These are phyloP conservation scores for Aphodius sticticus DNA, from an alignment of 2,888 invertebrate genomes.

Conservation along the genomic window DNA sequence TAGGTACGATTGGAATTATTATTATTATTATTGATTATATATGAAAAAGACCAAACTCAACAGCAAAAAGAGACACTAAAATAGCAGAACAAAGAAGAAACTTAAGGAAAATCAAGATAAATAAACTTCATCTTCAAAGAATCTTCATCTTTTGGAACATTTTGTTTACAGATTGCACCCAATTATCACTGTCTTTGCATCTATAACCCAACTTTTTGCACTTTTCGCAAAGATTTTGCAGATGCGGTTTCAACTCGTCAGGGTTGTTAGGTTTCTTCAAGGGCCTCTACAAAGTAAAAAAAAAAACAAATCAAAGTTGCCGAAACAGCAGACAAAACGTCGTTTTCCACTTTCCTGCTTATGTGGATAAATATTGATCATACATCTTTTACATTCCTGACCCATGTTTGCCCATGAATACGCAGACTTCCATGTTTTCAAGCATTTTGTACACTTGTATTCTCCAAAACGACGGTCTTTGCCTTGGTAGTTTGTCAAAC, in stretches of 20 bases:
- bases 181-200: constrained; percentile 77
- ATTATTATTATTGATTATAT: no score
- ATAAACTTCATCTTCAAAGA: no score
- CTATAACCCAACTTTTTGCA: constrained; percentile 86
- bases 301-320: background rate
- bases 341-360: constrained; percentile 73
- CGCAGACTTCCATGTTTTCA: no score
- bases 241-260: constrained; percentile 89
- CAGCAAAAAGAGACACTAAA: background rate
- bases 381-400: no score
- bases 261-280: constrained; percentile 87
- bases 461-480: no score
- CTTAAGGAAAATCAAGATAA: background rate
- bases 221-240: constrained; percentile 87
- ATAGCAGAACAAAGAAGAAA: background rate
- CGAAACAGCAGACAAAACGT: background rate
- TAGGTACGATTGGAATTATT: no score
- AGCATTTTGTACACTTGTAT: no score
- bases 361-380: constrained; percentile 66
- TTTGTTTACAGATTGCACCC: constrained; percentile 11
- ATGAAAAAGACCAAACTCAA: background rate
- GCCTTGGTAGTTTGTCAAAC: no score
- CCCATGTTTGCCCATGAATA: no score
- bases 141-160: no score
- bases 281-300: constrained; percentile 71